A percentile compares a stretch with the other conserved stretches of the same genome.
These are phyloP conservation scores for Osmerus mordax DNA, from an alignment of 2,113 vertebrate species.

Conservation along the genomic window DNA sequence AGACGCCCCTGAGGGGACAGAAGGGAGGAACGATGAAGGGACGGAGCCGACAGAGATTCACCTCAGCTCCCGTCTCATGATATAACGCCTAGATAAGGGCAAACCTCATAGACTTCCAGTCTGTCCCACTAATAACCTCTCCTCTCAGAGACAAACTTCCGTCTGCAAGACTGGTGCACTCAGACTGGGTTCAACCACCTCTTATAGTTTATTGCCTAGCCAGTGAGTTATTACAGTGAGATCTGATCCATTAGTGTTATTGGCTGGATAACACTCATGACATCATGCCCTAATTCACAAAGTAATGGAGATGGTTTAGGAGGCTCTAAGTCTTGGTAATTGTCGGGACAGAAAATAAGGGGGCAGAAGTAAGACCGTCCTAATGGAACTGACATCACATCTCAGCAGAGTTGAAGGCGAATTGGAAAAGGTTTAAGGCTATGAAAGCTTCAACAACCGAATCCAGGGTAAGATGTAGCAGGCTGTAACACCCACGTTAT, in stretches of 20 bases:
- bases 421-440: constrained; percentile 12
- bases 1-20: too few species aligned
- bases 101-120: too few species aligned
- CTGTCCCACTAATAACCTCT: too few species aligned
- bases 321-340: background rate
- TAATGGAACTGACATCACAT: constrained; percentile 1
- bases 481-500: too few species aligned
- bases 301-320: too few species aligned
- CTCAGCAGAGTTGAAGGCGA: background rate
- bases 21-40: too few species aligned
- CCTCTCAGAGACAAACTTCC: too few species aligned
- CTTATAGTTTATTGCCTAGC: background rate
- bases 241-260: background rate
- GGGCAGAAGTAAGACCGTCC: background rate
- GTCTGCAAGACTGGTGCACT: too few species aligned
- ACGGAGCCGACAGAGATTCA: too few species aligned
- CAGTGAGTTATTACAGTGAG: background rate
- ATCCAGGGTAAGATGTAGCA: background rate
- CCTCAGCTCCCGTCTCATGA: too few species aligned
- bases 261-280: constrained; percentile 1
- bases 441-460: background rate
- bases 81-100: too few species aligned
- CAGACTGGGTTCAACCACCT: background rate
- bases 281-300: background rate
- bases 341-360: background rate